Conservation (phyloP, 2,888 invertebrate species). For the Stramonita haemastoma region DNA sequence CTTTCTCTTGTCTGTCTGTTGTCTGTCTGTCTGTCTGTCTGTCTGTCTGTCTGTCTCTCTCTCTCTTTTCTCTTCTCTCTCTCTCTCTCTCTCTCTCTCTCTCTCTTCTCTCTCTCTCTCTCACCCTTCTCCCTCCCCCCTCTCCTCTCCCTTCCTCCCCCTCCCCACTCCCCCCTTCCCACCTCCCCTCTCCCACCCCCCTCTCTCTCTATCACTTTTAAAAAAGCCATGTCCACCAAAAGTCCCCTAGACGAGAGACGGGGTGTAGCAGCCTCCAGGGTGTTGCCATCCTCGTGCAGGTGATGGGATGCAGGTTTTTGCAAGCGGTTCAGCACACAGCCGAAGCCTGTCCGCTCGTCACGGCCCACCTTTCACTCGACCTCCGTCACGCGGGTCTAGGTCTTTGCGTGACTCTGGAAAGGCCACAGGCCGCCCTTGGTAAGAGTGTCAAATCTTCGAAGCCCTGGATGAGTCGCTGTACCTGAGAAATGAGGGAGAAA, state of each 20-base stretch:
- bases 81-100: not conserved
- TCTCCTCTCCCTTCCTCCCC: not conserved
- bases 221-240: constrained; percentile 63
- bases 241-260: constrained; percentile 63
- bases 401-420: constrained; percentile 54
- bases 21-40: no score
- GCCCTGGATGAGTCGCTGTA: constrained; percentile 55
- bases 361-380: constrained; percentile 60
- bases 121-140: not conserved
- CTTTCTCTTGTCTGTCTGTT: no score
- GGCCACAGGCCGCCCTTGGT: constrained; percentile 56
- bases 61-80: not conserved
- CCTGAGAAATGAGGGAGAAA: constrained; percentile 44
- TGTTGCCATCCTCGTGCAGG: constrained; percentile 61
- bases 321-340: constrained; percentile 62
- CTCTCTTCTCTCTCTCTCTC: not conserved
- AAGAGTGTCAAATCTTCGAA: constrained; percentile 60
- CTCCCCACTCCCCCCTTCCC: constrained; percentile 50
- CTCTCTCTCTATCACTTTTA: not conserved
- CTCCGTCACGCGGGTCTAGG: constrained; percentile 59
- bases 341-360: constrained; percentile 57
- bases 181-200: constrained; percentile 51
- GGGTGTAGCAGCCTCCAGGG: constrained; percentile 63
- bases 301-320: constrained; percentile 58
- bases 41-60: no score